phyloP scores from a whole-genome alignment of 2,888 invertebrate genomes.

The Eueremaeus valkanovi region DNA sequence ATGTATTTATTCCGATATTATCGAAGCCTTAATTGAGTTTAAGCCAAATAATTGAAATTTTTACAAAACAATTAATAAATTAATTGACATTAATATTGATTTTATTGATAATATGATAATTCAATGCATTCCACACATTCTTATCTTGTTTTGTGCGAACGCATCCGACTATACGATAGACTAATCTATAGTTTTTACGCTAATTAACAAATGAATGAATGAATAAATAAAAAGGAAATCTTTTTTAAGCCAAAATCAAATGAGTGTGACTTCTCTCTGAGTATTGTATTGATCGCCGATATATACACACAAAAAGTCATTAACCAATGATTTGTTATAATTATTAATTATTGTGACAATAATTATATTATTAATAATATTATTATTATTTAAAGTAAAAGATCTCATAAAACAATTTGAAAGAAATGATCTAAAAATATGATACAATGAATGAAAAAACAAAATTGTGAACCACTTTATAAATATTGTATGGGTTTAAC shows the following conservation, averaged over 20 bases:
- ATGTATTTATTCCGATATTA: too few species aligned
- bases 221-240: not conserved
- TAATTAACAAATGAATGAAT: not conserved
- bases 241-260: not conserved
- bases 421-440: constrained; percentile 3
- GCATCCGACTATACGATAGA: not conserved
- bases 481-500: not conserved
- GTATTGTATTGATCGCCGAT: not conserved
- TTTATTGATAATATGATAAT: not conserved
- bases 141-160: not conserved
- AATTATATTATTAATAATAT: not conserved
- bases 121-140: not conserved
- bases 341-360: constrained; percentile 16
- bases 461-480: not conserved
- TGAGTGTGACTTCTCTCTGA: not conserved
- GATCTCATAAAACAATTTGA: not conserved
- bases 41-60: constrained; percentile 2
- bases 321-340: not conserved
- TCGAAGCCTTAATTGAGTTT: too few species aligned
- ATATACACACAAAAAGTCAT: not conserved
- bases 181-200: not conserved
- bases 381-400: not conserved
- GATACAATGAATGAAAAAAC: not conserved
- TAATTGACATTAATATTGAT: not conserved
- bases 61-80: not conserved